Evolutionary conservation across 2,113 vertebrate genomes (phyloP).

Genomic region (Cnemophilus loriae): DNA sequence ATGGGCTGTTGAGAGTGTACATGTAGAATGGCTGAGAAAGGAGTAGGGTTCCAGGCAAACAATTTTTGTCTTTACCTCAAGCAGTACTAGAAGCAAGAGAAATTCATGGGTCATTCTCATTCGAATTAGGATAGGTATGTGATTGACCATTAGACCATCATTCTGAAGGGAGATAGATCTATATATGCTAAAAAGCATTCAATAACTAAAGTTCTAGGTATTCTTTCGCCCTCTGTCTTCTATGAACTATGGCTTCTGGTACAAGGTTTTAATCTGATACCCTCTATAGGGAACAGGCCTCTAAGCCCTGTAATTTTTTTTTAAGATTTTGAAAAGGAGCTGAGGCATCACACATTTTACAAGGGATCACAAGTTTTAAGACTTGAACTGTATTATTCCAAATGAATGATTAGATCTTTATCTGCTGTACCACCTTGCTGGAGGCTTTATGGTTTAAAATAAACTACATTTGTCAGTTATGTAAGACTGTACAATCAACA

Average conservation of each 20-base stretch:
- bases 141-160: fast-evolving
- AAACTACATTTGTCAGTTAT: background rate
- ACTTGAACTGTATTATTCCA: background rate
- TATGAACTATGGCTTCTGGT: background rate
- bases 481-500: background rate
- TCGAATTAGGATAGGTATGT: background rate
- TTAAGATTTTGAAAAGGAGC: background rate
- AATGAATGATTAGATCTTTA: background rate
- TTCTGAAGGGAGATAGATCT: background rate
- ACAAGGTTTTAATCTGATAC: background rate
- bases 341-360: background rate
- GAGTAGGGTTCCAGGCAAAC: background rate
- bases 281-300: background rate
- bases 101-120: background rate
- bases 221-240: background rate
- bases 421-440: background rate
- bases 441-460: background rate
- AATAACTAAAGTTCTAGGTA: background rate
- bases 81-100: background rate
- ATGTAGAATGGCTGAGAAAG: background rate
- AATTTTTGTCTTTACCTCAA: background rate
- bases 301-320: background rate
- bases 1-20: fast-evolving
- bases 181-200: background rate
- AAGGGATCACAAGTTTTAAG: background rate